phyloP scores from a whole-genome alignment of 2,888 invertebrate species.

The Coenonympha arcania region DNA sequence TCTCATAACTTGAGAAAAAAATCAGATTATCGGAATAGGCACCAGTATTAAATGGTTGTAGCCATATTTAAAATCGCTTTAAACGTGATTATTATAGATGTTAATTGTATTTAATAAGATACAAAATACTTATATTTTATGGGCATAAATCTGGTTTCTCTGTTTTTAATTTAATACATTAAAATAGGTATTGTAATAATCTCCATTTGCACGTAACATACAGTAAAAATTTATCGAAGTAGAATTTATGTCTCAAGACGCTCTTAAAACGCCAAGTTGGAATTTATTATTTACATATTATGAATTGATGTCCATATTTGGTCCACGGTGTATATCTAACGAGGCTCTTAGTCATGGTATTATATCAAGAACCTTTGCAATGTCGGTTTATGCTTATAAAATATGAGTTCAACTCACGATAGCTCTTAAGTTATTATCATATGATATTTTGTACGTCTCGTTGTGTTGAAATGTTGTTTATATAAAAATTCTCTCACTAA shows the following conservation, averaged over 20 bases:
- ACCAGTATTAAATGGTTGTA: slow-evolving; percentile 21
- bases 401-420: slow-evolving; percentile 1
- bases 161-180: no score
- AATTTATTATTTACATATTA: no score
- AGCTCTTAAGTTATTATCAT: slow-evolving; percentile 5
- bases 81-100: slow-evolving; percentile 6
- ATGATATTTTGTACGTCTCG: slow-evolving; percentile 6
- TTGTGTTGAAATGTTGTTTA: slow-evolving; percentile 12
- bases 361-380: background rate
- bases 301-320: background rate
- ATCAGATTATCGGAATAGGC: no score
- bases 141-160: background rate
- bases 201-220: no score
- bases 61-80: slow-evolving; percentile 11
- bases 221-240: no score
- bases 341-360: background rate
- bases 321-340: background rate
- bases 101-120: no score
- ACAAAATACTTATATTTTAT: slow-evolving; percentile 6
- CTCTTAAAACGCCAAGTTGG: no score
- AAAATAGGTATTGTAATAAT: no score
- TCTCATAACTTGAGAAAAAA: no score
- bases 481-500: slow-evolving; percentile 34
- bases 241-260: no score
- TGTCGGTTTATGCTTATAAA: slow-evolving; percentile 1